A percentile compares a stretch with the other conserved stretches of the same genome.
phyloP scores from a whole-genome alignment of 2,888 invertebrate species.

The Agonopterix heracliana region DNA sequence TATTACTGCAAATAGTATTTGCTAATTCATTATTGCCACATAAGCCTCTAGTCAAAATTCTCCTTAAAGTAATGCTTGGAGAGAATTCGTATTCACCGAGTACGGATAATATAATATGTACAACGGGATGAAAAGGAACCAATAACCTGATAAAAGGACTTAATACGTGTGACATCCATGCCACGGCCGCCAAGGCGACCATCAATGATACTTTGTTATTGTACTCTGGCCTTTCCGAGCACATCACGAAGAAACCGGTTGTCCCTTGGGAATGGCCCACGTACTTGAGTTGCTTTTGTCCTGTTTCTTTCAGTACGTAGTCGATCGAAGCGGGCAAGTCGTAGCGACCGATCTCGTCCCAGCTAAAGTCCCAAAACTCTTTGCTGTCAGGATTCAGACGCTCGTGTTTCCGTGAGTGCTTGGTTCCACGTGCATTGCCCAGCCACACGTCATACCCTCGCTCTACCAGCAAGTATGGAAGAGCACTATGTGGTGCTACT shows the following conservation, averaged over 20 bases:
- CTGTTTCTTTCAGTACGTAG: constrained; percentile 74
- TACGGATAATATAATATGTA: not conserved
- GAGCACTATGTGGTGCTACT: constrained; percentile 38
- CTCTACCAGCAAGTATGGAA: constrained; percentile 71
- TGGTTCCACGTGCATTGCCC: constrained; percentile 85
- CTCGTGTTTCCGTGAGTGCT: constrained; percentile 75
- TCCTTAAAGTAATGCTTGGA: not conserved
- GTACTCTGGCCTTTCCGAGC: constrained; percentile 69
- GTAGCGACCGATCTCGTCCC: constrained; percentile 85
- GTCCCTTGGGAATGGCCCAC: constrained; percentile 84
- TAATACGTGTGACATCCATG: constrained; percentile 58
- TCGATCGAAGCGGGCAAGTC: constrained; percentile 90
- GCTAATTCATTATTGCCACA: constrained; percentile 2
- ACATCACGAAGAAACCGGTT: constrained; percentile 76
- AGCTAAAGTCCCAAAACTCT: constrained; percentile 83
- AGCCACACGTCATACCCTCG: constrained; percentile 86
- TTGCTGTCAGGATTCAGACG: constrained; percentile 32
- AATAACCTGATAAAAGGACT: constrained; percentile 49
- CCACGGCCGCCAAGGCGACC: constrained; percentile 76
- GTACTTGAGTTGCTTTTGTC: constrained; percentile 70
- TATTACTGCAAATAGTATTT: constrained; percentile 2
- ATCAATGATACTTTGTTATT: constrained; percentile 72
- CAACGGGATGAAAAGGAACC: constrained; percentile 31
- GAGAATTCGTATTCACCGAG: not conserved
- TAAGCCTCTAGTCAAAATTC: not conserved